Evolutionary conservation across 1,140 invertebrate genomes (phyloP), one percentile per base, ranked within the genome.

Genomic region (Penaeus vannamei): DNA sequence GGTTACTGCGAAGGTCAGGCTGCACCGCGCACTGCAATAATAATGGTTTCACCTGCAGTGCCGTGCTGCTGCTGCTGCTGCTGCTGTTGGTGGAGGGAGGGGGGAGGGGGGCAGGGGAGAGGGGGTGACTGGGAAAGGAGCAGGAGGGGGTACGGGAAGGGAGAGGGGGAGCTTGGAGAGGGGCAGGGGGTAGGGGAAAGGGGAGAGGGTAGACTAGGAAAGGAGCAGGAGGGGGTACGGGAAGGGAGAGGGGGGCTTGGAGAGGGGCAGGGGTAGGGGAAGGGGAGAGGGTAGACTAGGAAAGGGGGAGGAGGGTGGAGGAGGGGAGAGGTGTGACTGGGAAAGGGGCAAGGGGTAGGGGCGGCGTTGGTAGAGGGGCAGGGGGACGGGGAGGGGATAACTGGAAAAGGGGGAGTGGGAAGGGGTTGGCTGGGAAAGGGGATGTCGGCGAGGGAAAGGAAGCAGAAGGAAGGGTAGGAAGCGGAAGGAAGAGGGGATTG

Each of bases 11-110:
- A 87, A 87, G 83, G 86, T 79, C 60, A 79, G 72, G 72, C 86
- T 87, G 86, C 79, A 87, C 83, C 86, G 61, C 46, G 42, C 79
- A 62, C 62, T 87, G 86, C 86, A 87, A 87, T 87, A 87, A 80
- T 87, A 83, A 87, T 87, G 80, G 32, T 80, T 60, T 79, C 61
- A 59, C 53, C 53, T 53, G 53, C 53, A 64, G 53, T 80, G 32
- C 23, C 60, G 85, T 53, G 79, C 61, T 69, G 62, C 62, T 32
- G 77, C 29, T 46, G n/a, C n/a, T n/a, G 82, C 61, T 19, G 83
- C 46, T 36, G 22, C 64, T n/a, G 81, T 29, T 83, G 64, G 72
- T 32, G 72, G 32, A 32, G 61, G 85, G 23, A 36, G 46, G 26
- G 26, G 17, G 19, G 53, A 53, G 5, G 53, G 22, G 0, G 42